Conservation (phyloP, 2,888 invertebrate species). For the Heliconius charithonia region DNA sequence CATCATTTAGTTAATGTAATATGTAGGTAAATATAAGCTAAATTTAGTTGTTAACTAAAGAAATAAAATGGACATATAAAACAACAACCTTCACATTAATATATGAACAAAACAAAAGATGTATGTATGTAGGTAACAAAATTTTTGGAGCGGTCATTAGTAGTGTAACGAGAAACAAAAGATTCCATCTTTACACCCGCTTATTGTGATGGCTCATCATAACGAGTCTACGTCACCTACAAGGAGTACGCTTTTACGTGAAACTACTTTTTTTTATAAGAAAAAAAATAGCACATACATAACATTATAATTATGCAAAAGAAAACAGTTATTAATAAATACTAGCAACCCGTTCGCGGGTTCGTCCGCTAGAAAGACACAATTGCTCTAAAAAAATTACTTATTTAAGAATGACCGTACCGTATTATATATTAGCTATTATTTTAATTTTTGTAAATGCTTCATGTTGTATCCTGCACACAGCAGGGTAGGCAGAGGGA, state of each 20-base stretch:
- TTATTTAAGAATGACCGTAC: too few relatives aligned
- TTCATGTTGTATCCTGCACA: too few relatives aligned
- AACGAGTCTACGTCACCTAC: slow-evolving; percentile 29
- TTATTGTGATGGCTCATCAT: slow-evolving; percentile 19
- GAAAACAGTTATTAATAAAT: too few relatives aligned
- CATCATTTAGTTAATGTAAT: too few relatives aligned
- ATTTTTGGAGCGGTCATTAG: slow-evolving; percentile 16
- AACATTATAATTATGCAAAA: too few relatives aligned
- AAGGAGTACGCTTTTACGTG: slow-evolving; percentile 4
- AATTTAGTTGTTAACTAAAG: not conserved
- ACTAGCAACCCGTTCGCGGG: too few relatives aligned
- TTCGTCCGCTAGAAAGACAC: too few relatives aligned
- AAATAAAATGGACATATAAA: not conserved
- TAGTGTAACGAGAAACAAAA: slow-evolving; percentile 25
- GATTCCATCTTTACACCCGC: slow-evolving; percentile 13
- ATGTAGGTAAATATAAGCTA: not conserved
- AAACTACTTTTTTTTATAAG: not conserved
- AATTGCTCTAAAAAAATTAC: too few relatives aligned
- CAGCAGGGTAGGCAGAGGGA: too few relatives aligned
- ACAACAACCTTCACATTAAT: not conserved
- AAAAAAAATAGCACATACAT: not conserved
- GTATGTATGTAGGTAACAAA: not conserved
- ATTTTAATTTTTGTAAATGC: too few relatives aligned
- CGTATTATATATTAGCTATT: too few relatives aligned
- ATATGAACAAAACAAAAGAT: not conserved